Conservation (phyloP, 30 jellyfish, hydroid and myxozoan species). For the Rhopilema esculentum region DNA sequence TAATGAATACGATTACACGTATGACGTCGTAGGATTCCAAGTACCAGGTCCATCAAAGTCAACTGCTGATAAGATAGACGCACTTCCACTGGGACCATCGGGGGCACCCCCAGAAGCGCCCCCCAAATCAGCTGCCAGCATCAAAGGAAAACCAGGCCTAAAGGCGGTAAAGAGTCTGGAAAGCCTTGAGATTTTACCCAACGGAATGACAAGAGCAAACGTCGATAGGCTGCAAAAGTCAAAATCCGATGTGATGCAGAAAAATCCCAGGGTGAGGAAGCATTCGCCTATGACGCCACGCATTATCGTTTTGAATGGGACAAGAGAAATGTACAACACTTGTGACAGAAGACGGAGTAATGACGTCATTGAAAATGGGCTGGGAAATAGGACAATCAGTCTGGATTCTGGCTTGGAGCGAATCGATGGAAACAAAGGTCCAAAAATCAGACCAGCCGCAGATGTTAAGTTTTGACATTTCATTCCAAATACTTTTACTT, state of each 20-base stretch:
- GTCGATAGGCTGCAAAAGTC: conserved; percentile 24
- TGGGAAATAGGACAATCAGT: conserved; percentile 47
- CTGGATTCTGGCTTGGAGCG: conserved; percentile 65
- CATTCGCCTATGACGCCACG: conserved; percentile 45
- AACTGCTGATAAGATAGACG: conserved; percentile 54
- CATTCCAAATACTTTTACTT: neutral
- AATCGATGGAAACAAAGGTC: conserved; percentile 25
- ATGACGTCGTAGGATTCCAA: conserved; percentile 50
- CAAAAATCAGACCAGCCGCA: conserved; percentile 55
- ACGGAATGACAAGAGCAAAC: conserved; percentile 48
- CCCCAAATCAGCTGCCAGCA: conserved; percentile 60
- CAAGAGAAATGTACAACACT: conserved; percentile 47
- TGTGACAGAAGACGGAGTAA: conserved; percentile 28
- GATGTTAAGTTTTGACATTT: conserved; percentile 46
- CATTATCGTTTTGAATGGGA: conserved; percentile 21
- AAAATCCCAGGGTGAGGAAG: conserved; percentile 22
- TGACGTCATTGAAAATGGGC: conserved; percentile 4
- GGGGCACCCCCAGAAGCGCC: conserved; percentile 77
- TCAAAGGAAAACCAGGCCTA: conserved; percentile 58
- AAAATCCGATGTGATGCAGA: conserved; percentile 31
- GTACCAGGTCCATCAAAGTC: conserved; percentile 43
- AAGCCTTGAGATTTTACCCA: conserved; percentile 28
- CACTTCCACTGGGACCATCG: conserved; percentile 67
- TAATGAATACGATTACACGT: conserved; percentile 33
- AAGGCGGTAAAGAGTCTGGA: conserved; percentile 27